These are phyloP conservation scores for Gobio occitaniae DNA, from an alignment of 2,797 vertebrate species.

Conservation along the genomic window DNA sequence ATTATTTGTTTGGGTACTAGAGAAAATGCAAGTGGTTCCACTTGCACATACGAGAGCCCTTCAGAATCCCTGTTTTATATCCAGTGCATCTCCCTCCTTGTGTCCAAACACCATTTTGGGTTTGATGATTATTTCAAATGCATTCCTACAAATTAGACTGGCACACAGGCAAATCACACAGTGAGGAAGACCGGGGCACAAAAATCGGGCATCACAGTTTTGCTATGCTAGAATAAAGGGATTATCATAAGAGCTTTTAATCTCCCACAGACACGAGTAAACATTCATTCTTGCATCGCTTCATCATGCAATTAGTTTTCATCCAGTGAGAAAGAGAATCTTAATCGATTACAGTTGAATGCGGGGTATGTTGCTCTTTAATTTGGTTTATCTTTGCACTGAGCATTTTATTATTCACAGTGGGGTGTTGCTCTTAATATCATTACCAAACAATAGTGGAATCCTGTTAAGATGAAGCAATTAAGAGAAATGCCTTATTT, in stretches of 20 bases:
- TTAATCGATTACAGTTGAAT: slow-evolving; percentile 30
- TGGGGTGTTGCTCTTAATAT: not conserved
- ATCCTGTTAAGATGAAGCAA: not conserved
- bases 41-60: slow-evolving; percentile 68
- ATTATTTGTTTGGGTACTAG: slow-evolving; percentile 55
- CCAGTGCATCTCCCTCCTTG: slow-evolving; percentile 50
- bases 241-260: slow-evolving; percentile 36
- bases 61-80: slow-evolving; percentile 55
- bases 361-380: too few relatives aligned
- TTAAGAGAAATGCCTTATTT: slow-evolving; percentile 7
- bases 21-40: slow-evolving; percentile 62
- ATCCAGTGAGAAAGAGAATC: slow-evolving; percentile 16
- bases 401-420: slow-evolving; percentile 8
- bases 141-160: slow-evolving; percentile 52
- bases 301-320: slow-evolving; percentile 44
- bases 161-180: slow-evolving; percentile 44
- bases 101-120: slow-evolving; percentile 57
- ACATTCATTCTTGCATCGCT: slow-evolving; percentile 23
- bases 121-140: slow-evolving; percentile 46
- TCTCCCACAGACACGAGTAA: slow-evolving; percentile 9
- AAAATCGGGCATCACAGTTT: slow-evolving; percentile 29
- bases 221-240: slow-evolving; percentile 48
- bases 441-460: slow-evolving; percentile 16
- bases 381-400: not conserved
- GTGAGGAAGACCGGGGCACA: slow-evolving; percentile 28